A percentile compares a stretch with the other conserved stretches of the same genome.
Evolutionary conservation across 2,888 invertebrate species (phyloP).

Genomic region (Ellobium chinense): DNA sequence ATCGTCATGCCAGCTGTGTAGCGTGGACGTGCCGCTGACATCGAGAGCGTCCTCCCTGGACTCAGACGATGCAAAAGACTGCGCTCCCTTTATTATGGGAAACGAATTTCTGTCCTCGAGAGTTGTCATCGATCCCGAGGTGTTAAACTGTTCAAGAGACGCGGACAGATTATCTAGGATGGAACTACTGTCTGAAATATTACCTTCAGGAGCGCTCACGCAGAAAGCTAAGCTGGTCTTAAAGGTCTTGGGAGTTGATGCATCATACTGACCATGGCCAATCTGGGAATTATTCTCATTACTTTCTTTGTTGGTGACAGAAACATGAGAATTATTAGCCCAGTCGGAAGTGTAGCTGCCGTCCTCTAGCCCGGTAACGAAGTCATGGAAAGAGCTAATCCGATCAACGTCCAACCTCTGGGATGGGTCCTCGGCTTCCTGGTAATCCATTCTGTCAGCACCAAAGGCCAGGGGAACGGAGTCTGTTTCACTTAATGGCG

Average conservation of each 20-base stretch:
- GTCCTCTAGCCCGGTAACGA: conserved; percentile 11
- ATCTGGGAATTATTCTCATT: neutral
- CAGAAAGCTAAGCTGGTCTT: neutral
- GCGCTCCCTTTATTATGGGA: neutral
- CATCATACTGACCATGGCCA: neutral
- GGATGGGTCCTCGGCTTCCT: neutral
- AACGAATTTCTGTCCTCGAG: neutral
- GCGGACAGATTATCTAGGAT: neutral
- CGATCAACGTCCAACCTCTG: neutral
- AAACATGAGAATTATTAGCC: neutral
- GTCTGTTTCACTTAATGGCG: conserved; percentile 31
- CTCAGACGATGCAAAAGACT: neutral
- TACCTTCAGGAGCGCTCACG: neutral
- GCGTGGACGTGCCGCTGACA: neutral
- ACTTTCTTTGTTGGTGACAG: neutral
- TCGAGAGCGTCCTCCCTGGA: neutral
- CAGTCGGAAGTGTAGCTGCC: neutral
- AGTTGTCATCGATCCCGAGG: neutral
- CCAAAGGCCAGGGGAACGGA: neutral
- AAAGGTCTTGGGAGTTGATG: neutral
- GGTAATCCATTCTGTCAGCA: neutral
- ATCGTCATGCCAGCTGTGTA: neutral
- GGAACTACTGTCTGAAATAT: neutral
- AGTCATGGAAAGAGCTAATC: conserved; percentile 25
- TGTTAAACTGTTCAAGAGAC: conserved; percentile 32